Conservation (phyloP, 2,797 vertebrate species). For the Myotis findleyi region DNA sequence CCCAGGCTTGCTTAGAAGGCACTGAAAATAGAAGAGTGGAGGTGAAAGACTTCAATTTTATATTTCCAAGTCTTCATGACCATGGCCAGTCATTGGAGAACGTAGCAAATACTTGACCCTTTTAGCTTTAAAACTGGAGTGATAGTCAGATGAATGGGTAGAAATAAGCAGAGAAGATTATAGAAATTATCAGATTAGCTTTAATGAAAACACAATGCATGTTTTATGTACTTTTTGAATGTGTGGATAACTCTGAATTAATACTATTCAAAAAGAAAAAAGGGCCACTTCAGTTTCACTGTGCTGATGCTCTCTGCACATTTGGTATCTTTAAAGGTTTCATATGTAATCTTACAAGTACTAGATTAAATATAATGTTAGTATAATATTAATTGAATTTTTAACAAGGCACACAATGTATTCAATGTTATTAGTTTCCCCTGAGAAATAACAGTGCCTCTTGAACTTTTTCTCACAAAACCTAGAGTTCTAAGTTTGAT, state of each 20-base stretch:
- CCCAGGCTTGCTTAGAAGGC: neutral
- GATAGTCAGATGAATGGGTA: neutral
- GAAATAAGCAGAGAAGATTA: neutral
- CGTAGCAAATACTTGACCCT: neutral
- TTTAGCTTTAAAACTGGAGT: slow-evolving; percentile 22
- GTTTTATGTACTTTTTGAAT: neutral
- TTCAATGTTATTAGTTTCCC: neutral
- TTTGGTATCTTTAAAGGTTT: neutral
- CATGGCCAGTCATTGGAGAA: neutral
- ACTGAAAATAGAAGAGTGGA: neutral
- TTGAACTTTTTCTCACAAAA: slow-evolving; percentile 27
- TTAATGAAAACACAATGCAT: neutral
- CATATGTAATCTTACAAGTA: slow-evolving; percentile 5
- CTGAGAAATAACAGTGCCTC: neutral
- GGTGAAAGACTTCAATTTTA: neutral
- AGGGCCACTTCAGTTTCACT: neutral
- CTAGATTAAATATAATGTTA: slow-evolving; percentile 6
- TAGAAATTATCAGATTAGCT: neutral
- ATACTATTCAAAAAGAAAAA: neutral
- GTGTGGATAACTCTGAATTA: neutral
- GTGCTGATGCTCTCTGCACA: neutral
- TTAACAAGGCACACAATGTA: neutral
- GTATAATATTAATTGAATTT: neutral
- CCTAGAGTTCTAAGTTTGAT: neutral
- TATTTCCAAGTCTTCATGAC: neutral